These are phyloP conservation scores for Cataglyphis albicans DNA, from an alignment of 2,888 invertebrate genomes.

Conservation along the genomic window DNA sequence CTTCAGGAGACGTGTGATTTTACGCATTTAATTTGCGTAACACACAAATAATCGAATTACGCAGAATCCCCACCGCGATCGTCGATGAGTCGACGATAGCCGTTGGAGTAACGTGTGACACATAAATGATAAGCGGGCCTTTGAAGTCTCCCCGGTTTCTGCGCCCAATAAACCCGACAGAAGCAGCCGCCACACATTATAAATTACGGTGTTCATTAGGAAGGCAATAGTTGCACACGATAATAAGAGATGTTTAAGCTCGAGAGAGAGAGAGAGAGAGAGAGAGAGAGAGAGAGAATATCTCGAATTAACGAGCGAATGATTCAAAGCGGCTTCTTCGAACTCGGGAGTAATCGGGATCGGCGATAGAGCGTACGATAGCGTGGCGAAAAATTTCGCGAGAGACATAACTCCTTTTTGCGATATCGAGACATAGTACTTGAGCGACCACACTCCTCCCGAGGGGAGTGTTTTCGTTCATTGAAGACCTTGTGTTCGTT, in stretches of 20 bases:
- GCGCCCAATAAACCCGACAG: constrained; percentile 48
- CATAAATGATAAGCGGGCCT: constrained; percentile 43
- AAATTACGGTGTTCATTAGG: constrained; percentile 48
- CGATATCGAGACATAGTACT: constrained; percentile 15
- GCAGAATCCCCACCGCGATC: constrained; percentile 6
- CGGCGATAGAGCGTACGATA: constrained; percentile 28
- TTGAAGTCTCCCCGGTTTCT: constrained; percentile 45
- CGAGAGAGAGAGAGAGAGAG: not conserved
- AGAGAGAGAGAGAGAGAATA: not conserved
- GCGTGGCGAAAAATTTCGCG: not conserved
- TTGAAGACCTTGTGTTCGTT: constrained; percentile 43
- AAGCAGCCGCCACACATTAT: constrained; percentile 45
- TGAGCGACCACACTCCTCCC: constrained; percentile 13
- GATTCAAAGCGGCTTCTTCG: constrained; percentile 18
- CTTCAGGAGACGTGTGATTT: not conserved
- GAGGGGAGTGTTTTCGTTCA: constrained; percentile 44
- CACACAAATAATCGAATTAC: not conserved
- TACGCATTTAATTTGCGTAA: not conserved
- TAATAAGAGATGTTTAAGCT: constrained; percentile 37
- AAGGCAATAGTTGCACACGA: constrained; percentile 44
- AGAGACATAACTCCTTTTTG: not conserved
- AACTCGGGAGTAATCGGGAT: constrained; percentile 15
- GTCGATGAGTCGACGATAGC: constrained; percentile 31
- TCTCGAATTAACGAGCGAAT: constrained; percentile 6
- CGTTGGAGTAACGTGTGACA: constrained; percentile 31